Evolutionary conservation across 2,888 invertebrate species (phyloP).

Genomic region (Eupithecia inturbata): DNA sequence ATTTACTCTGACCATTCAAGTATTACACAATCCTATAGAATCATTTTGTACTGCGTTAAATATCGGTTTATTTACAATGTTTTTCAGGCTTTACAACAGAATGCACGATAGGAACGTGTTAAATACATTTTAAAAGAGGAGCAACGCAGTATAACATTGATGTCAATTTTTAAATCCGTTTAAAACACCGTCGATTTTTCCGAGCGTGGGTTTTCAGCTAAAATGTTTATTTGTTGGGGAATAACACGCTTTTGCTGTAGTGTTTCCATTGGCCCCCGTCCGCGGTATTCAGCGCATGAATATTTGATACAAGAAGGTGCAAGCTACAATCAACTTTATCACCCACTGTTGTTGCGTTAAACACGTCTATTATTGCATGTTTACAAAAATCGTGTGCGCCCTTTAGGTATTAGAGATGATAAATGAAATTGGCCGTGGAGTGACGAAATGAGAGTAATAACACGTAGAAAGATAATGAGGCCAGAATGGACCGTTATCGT

Average conservation of each 20-base stretch:
- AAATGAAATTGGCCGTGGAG: slow-evolving; percentile 38
- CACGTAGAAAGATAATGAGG: slow-evolving; percentile 63
- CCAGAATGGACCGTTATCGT: slow-evolving; percentile 66
- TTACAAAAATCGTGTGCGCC: slow-evolving; percentile 47
- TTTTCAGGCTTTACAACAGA: not conserved
- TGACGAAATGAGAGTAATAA: slow-evolving; percentile 54
- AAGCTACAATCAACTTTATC: slow-evolving; percentile 62
- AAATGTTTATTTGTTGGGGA: slow-evolving; percentile 61
- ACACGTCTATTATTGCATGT: slow-evolving; percentile 50
- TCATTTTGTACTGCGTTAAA: not conserved
- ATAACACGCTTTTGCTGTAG: slow-evolving; percentile 56
- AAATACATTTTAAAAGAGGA: slow-evolving; percentile 29
- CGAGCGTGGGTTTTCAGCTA: slow-evolving; percentile 56
- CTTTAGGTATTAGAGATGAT: slow-evolving; percentile 43
- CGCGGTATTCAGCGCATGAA: slow-evolving; percentile 58
- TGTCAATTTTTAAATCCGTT: slow-evolving; percentile 43
- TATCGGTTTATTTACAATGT: not conserved
- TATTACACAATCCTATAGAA: not conserved
- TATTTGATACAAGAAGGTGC: slow-evolving; percentile 65
- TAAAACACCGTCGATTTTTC: slow-evolving; percentile 47
- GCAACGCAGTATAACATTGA: slow-evolving; percentile 33
- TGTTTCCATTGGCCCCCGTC: slow-evolving; percentile 53
- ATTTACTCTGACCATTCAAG: not conserved
- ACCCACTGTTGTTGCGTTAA: slow-evolving; percentile 51
- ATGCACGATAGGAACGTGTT: not conserved